phyloP scores from a whole-genome alignment of 2,113 vertebrate genomes.

The Colinus virginianus region DNA sequence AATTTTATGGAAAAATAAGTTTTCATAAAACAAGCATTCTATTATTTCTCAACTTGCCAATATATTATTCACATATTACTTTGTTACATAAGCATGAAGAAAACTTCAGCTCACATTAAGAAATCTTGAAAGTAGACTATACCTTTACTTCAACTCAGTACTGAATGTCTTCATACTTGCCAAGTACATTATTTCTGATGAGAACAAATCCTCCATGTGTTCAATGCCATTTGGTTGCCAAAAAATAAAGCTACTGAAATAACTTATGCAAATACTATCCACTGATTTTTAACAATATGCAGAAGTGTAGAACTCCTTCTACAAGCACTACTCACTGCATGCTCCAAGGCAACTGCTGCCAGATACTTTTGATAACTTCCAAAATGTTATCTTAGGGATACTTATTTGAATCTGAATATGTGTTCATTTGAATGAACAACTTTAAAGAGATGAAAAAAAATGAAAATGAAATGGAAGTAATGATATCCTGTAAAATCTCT shows the following conservation, averaged over 20 bases:
- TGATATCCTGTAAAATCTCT: fast-evolving
- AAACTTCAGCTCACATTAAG: background rate
- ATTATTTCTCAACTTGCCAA: background rate
- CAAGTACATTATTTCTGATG: background rate
- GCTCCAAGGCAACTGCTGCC: background rate
- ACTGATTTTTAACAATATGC: slow-evolving; percentile 2
- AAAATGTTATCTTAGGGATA: background rate
- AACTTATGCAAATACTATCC: background rate
- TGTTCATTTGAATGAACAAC: slow-evolving; percentile 4
- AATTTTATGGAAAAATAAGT: background rate
- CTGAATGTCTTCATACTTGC: background rate
- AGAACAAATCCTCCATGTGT: background rate
- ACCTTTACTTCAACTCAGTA: background rate
- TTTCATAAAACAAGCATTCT: background rate
- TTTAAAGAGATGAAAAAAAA: background rate
- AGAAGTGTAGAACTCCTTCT: background rate
- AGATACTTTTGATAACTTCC: background rate
- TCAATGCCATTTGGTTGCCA: background rate
- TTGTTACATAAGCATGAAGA: background rate
- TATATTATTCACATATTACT: background rate
- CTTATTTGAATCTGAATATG: slow-evolving; percentile 32
- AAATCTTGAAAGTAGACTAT: background rate
- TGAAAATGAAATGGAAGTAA: background rate
- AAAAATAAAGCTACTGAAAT: slow-evolving; percentile 31
- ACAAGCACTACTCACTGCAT: background rate